Evolutionary conservation across 2,888 invertebrate species (phyloP).

Genomic region (Apodemia hepburni): DNA sequence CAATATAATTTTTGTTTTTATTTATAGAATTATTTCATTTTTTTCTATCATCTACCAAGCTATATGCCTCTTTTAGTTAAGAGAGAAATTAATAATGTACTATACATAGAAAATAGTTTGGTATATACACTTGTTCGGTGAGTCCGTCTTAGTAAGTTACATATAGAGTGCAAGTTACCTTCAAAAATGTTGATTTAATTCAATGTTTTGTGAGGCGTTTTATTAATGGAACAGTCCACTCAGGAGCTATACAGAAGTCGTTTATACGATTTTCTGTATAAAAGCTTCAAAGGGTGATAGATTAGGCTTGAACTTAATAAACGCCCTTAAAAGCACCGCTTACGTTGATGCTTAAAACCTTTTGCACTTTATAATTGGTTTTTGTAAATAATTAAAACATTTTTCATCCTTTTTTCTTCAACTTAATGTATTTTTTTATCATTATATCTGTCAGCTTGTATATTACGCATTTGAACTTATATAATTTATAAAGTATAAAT

Average conservation of each 20-base stretch:
- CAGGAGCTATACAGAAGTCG: slow-evolving; percentile 50
- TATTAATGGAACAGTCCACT: slow-evolving; percentile 51
- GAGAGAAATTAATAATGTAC: no score
- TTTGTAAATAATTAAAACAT: slow-evolving; percentile 21
- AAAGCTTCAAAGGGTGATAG: slow-evolving; percentile 37
- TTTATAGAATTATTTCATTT: no score
- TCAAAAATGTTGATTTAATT: slow-evolving; percentile 74
- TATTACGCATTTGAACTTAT: neutral
- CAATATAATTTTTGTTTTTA: no score
- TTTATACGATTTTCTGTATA: slow-evolving; percentile 46
- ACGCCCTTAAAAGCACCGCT: slow-evolving; percentile 25
- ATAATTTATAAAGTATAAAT: neutral
- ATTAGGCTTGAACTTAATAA: slow-evolving; percentile 28
- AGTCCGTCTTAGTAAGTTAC: neutral
- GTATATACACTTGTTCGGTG: neutral
- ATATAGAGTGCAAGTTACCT: slow-evolving; percentile 53
- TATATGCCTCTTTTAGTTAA: no score
- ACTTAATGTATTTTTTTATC: neutral
- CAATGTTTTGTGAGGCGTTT: slow-evolving; percentile 78
- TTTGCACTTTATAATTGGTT: slow-evolving; percentile 19
- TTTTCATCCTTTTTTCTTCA: slow-evolving; percentile 3
- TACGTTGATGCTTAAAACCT: slow-evolving; percentile 8
- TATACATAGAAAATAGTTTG: neutral
- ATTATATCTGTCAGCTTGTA: slow-evolving; percentile 1
- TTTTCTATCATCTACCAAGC: no score